A percentile compares a stretch with the other conserved stretches of the same genome.
These are phyloP conservation scores for Notodromas monacha DNA, from an alignment of 2,888 invertebrate species.

Conservation along the genomic window DNA sequence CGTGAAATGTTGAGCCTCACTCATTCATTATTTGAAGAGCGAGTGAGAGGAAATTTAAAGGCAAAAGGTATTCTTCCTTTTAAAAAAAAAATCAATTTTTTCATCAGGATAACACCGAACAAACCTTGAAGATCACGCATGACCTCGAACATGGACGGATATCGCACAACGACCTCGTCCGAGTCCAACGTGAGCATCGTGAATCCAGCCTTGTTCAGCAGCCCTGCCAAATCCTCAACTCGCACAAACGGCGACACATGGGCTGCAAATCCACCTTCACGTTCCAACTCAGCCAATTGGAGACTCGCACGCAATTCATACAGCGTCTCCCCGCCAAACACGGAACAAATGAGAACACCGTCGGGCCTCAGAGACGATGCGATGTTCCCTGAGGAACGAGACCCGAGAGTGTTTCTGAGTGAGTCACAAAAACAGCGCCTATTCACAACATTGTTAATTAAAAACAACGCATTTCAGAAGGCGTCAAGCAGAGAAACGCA, in stretches of 20 bases:
- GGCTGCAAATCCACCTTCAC: conserved; percentile 54
- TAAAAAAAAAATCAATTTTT: no score
- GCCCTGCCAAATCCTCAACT: conserved; percentile 49
- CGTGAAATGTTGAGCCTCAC: no score
- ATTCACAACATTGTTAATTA: no score
- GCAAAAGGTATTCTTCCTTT: no score
- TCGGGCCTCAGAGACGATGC: conserved; percentile 52
- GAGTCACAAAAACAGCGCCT: no score
- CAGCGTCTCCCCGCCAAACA: conserved; percentile 82
- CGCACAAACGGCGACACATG: conserved; percentile 74
- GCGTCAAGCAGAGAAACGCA: no score
- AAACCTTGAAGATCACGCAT: conserved; percentile 55
- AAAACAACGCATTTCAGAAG: no score
- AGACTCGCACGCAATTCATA: conserved; percentile 60
- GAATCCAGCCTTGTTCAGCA: conserved; percentile 54
- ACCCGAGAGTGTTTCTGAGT: no score
- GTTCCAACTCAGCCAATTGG: conserved; percentile 69
- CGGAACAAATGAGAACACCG: conserved; percentile 64
- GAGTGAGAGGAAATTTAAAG: no score
- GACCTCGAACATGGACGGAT: conserved; percentile 67
- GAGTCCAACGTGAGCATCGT: conserved; percentile 68
- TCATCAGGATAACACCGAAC: no score
- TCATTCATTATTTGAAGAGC: no score
- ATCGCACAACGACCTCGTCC: conserved; percentile 59
- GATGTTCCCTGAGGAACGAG: no score